Evolutionary conservation across 35 echinoderm and acorn worm species (phyloP), one percentile per base, ranked within the genome.

Genomic region (Heliocidaris erythrogramma): DNA sequence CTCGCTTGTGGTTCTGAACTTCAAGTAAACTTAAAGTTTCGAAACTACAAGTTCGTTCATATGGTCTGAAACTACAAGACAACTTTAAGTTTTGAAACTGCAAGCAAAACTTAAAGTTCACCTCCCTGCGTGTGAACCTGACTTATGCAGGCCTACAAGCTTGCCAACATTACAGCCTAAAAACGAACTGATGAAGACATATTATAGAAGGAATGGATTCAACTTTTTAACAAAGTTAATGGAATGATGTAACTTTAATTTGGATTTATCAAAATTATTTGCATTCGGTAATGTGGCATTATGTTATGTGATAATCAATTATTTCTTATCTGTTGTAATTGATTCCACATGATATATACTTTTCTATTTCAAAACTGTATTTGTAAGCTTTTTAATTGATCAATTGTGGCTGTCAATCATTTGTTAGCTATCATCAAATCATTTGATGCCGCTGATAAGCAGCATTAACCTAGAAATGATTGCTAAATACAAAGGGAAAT

Each of bases 361-460:
- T 78, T 78, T 24, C n/a, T 78, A 78, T 78, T 78, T 78, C 65
- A 27, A 78, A 27, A 5, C 27, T 78, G 17, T n/a, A 18, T 27
- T 21, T 27, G 21, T 78, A 7, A 27, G 65, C 65, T 27, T 78
- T 78, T 78, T 78, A 78, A 78, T 78, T 78, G 65, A n/a, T 78
- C 65, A 78, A 89, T n/a, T 89, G 87, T 89, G 32, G 24, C 87
- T 89, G 87, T 89, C 87, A 32, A 48, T 89, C 87, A 89, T n/a
- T 89, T 14, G 47, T 89, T 47, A 89, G 87, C 87, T 17, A 32
- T 89, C 30, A 13, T 48, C 31, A 48, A 48, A 89, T 47, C 47
- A 24, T 9, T 89, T 89, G 47, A 89, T 89, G 31, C 87, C 13
- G 8, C 30, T 42, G 31, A 89, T 32, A 78, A 89, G 87, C 31